A percentile compares a stretch with the other conserved stretches of the same genome.
These are phyloP conservation scores for Vireo griseus DNA, from an alignment of 2,797 vertebrate genomes.

Conservation along the genomic window DNA sequence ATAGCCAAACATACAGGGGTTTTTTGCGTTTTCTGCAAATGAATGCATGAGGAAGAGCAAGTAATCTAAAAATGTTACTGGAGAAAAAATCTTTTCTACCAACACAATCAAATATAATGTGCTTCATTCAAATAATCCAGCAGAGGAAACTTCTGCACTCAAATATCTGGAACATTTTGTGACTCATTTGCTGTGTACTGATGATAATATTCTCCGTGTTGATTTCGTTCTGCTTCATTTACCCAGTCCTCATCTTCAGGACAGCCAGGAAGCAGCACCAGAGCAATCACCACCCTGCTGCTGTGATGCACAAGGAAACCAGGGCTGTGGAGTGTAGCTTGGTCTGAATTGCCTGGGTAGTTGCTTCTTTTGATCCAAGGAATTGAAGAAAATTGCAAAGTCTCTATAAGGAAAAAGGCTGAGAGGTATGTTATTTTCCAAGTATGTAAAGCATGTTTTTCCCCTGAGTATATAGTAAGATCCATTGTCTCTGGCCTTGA, in stretches of 20 bases:
- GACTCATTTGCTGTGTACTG: neutral
- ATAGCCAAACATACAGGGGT: neutral
- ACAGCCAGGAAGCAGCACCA: neutral
- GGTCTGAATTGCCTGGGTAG: neutral
- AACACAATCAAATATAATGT: neutral
- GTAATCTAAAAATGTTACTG: neutral
- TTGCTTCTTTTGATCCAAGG: neutral
- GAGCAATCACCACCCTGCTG: neutral
- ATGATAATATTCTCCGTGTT: neutral
- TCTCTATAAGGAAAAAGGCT: neutral
- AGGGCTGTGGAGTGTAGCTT: neutral
- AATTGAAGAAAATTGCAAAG: neutral
- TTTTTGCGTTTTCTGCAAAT: neutral
- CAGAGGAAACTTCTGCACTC: neutral
- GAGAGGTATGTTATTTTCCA: neutral
- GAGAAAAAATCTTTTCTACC: neutral
- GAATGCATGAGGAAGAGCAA: neutral
- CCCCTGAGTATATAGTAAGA: rapidly evolving
- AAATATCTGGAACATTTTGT: neutral
- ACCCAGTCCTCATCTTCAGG: neutral
- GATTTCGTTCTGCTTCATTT: neutral
- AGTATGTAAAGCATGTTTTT: neutral
- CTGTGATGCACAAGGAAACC: neutral
- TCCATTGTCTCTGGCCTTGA: neutral
- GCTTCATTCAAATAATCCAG: neutral